Evolutionary conservation across 2,888 invertebrate species (phyloP).

Genomic region (Ophion slaviceki): DNA sequence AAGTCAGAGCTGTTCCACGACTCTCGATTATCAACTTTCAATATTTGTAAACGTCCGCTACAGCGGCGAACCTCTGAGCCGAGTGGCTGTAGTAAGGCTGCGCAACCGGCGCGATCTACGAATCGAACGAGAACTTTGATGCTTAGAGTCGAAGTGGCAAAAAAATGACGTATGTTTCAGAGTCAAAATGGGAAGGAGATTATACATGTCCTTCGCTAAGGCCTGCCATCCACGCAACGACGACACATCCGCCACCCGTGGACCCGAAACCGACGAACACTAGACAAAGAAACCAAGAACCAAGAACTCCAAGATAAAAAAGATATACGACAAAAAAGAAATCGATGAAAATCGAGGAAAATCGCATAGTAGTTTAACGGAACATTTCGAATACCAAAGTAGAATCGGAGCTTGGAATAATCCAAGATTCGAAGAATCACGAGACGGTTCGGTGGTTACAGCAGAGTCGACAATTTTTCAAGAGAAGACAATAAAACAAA

Average conservation of each 20-base stretch:
- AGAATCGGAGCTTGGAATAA: slow-evolving; percentile 59
- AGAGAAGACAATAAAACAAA: slow-evolving; percentile 74
- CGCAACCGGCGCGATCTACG: not conserved
- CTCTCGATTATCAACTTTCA: slow-evolving; percentile 16
- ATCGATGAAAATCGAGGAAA: slow-evolving; percentile 45
- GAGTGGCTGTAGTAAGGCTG: not conserved
- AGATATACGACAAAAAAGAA: slow-evolving; percentile 40
- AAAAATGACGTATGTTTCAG: slow-evolving; percentile 68
- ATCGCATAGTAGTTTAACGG: slow-evolving; percentile 44
- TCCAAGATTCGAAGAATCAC: slow-evolving; percentile 55
- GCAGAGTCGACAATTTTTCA: slow-evolving; percentile 73
- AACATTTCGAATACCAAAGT: slow-evolving; percentile 63
- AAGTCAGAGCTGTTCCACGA: not conserved
- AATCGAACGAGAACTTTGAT: not conserved
- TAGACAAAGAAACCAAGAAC: slow-evolving; percentile 57
- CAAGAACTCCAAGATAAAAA: slow-evolving; percentile 53
- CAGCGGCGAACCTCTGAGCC: slow-evolving; percentile 7
- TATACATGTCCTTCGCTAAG: slow-evolving; percentile 81
- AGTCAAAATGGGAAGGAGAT: slow-evolving; percentile 83
- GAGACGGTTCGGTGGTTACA: slow-evolving; percentile 75
- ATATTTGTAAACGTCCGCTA: not conserved
- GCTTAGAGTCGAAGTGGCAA: not conserved
- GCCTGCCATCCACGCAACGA: slow-evolving; percentile 82
- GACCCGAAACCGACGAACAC: slow-evolving; percentile 69
- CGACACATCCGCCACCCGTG: slow-evolving; percentile 79